Conservation (phyloP, 2,113 vertebrate genomes). For the Regulus satrapa region DNA sequence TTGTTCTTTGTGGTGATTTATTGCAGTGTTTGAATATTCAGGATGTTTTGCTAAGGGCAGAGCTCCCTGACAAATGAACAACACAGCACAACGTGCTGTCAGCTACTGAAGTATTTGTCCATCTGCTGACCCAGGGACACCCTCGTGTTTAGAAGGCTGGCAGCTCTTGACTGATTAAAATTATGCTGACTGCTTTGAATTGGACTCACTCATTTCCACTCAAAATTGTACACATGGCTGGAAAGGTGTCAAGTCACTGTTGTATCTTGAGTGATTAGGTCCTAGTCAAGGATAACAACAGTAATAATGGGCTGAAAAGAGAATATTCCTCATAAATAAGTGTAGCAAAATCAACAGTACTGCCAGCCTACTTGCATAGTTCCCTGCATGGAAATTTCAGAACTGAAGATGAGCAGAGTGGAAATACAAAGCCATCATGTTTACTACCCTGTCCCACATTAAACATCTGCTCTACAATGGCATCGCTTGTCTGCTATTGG, state of each 20-base stretch:
- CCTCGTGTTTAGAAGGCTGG: not conserved
- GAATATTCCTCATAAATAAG: not conserved
- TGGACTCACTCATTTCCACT: not conserved
- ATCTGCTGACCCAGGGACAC: not conserved
- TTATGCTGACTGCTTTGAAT: not conserved
- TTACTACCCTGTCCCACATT: not conserved
- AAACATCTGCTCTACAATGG: not conserved
- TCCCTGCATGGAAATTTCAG: not conserved
- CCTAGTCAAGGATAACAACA: not conserved
- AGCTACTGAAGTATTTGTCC: not conserved
- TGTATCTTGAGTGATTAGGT: conserved; percentile 12
- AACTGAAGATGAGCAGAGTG: not conserved
- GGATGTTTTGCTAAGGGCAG: not conserved
- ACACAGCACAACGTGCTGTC: not conserved
- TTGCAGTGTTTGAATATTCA: not conserved
- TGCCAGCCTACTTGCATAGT: not conserved
- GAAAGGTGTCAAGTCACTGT: not conserved
- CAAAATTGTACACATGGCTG: not conserved
- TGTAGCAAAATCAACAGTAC: not conserved
- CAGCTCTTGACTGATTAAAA: not conserved
- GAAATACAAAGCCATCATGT: not conserved
- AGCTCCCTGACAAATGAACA: not conserved
- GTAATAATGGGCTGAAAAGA: not conserved
- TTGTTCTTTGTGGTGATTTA: not conserved
- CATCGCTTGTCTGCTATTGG: not conserved